These are phyloP conservation scores for Cricetomys ansorgei DNA, from an alignment of 2,113 vertebrate species.

Conservation along the genomic window DNA sequence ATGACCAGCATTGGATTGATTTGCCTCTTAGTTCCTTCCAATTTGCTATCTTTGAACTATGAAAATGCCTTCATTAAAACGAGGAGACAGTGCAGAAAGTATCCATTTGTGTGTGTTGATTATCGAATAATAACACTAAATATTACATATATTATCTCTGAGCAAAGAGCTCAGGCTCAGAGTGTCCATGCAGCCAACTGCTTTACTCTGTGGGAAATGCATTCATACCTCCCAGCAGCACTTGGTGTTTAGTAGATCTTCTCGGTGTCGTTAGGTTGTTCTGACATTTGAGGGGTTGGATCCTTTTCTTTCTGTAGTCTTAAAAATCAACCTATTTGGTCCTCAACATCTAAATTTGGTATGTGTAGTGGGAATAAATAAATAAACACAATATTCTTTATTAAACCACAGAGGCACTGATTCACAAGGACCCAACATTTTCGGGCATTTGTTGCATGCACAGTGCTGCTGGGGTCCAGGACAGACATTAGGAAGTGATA, in stretches of 20 bases:
- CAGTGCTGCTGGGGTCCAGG: neutral
- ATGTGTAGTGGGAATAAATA: neutral
- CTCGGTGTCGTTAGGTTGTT: slow-evolving; percentile 15
- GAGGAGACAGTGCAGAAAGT: slow-evolving; percentile 20
- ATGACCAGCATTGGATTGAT: neutral
- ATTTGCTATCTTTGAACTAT: slow-evolving; percentile 45
- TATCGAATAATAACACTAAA: neutral
- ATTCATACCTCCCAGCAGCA: neutral
- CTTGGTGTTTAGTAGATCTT: neutral
- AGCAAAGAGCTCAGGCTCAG: neutral
- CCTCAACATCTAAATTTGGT: neutral
- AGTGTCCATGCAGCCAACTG: neutral
- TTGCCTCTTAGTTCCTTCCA: slow-evolving; percentile 16
- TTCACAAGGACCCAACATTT: neutral
- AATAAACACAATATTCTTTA: neutral
- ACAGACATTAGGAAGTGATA: neutral
- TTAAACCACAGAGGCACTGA: neutral
- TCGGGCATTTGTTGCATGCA: neutral
- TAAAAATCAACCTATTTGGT: neutral
- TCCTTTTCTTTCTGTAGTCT: slow-evolving; percentile 22
- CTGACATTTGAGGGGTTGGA: slow-evolving; percentile 19
- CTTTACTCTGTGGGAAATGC: neutral
- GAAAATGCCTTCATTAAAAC: slow-evolving; percentile 36
- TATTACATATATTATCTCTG: slow-evolving; percentile 42
- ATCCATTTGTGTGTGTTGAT: slow-evolving; percentile 54